Evolutionary conservation across 2,113 vertebrate species (phyloP).

Genomic region (Thymallus thymallus): DNA sequence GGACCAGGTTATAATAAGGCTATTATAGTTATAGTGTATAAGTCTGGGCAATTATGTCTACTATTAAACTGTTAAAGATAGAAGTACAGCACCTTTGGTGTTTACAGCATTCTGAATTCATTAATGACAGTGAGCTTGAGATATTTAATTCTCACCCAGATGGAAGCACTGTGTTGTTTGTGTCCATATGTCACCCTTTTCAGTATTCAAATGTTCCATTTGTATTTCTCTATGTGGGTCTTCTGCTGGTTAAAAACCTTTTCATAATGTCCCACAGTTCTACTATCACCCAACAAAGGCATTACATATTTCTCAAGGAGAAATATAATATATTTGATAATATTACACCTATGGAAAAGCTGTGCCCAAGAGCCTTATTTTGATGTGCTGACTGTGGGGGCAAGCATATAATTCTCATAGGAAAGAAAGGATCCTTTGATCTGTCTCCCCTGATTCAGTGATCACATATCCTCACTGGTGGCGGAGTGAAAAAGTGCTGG

Average conservation of each 20-base stretch:
- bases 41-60: not conserved
- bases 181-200: too few relatives aligned
- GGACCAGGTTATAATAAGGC: not conserved
- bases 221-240: too few relatives aligned
- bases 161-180: too few relatives aligned
- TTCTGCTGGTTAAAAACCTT: too few relatives aligned
- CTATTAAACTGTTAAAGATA: not conserved
- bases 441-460: conserved; percentile 54
- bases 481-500: conserved; percentile 27
- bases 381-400: conserved; percentile 45
- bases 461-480: conserved; percentile 54
- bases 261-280: conserved; percentile 24
- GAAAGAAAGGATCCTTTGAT: conserved; percentile 45
- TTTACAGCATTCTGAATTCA: too few relatives aligned
- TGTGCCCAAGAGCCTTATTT: conserved; percentile 28
- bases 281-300: conserved; percentile 46
- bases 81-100: not conserved
- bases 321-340: conserved; percentile 59
- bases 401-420: conserved; percentile 32
- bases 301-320: conserved; percentile 60
- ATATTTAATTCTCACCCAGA: too few relatives aligned
- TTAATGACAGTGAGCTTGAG: too few relatives aligned
- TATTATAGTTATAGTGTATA: not conserved
- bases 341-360: conserved; percentile 41
- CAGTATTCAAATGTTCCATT: too few relatives aligned